Conservation (phyloP, 1,140 invertebrate genomes). For the Diabrotica undecimpunctata region DNA sequence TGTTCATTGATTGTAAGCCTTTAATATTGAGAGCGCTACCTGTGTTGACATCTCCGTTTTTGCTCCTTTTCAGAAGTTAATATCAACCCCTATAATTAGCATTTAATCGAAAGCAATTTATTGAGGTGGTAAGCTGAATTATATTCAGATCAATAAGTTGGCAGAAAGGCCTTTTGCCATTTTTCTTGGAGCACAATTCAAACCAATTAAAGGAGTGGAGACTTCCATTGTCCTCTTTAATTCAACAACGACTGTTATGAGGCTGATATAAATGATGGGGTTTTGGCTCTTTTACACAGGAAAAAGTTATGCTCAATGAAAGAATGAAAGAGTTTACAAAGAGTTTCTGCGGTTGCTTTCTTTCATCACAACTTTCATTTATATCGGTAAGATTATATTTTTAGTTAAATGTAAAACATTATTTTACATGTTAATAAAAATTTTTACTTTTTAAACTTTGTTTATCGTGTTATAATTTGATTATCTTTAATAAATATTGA, state of each 20-base stretch:
- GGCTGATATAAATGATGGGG: not conserved
- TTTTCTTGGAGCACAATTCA: not conserved
- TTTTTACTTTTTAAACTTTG: too few relatives aligned
- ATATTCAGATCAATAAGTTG: not conserved
- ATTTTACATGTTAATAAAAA: too few relatives aligned
- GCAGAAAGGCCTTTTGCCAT: slow-evolving; percentile 1
- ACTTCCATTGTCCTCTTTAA: not conserved
- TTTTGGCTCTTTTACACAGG: not conserved
- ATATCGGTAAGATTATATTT: too few relatives aligned
- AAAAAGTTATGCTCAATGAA: too few relatives aligned
- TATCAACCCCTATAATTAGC: slow-evolving; percentile 2
- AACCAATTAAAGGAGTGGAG: not conserved
- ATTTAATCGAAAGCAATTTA: not conserved
- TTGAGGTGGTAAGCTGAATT: not conserved
- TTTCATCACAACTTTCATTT: too few relatives aligned
- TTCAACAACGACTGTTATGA: not conserved
- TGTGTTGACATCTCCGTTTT: slow-evolving; percentile 6
- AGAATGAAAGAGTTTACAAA: too few relatives aligned
- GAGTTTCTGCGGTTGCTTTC: too few relatives aligned
- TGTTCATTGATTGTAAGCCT: too few relatives aligned
- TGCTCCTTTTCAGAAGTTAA: slow-evolving; percentile 7
- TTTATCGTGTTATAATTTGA: too few relatives aligned
- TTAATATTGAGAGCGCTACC: too few relatives aligned
- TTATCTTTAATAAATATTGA: too few relatives aligned
- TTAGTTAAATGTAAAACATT: too few relatives aligned